Conservation (phyloP, 2,113 vertebrate genomes). For the Aegotheles bennettii region DNA sequence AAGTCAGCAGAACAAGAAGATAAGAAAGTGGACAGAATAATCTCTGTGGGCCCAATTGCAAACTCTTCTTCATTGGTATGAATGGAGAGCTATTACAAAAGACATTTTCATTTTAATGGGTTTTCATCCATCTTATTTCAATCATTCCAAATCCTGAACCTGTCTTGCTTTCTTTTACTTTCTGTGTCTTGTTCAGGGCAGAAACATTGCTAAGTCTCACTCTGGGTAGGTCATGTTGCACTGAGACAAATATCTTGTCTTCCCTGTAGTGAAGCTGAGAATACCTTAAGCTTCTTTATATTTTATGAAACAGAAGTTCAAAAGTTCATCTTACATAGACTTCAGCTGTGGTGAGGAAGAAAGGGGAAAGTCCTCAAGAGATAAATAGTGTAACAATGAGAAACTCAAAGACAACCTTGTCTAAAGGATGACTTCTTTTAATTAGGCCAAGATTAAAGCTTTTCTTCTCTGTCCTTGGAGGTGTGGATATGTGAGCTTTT, state of each 20-base stretch:
- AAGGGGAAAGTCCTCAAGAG: conserved; percentile 9
- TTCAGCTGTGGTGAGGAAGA: neutral
- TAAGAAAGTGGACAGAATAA: neutral
- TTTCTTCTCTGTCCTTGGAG: neutral
- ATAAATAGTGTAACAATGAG: neutral
- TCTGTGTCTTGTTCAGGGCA: neutral
- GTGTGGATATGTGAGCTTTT: neutral
- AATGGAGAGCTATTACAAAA: neutral
- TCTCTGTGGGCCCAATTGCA: neutral
- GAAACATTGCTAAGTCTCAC: neutral
- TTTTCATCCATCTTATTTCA: neutral
- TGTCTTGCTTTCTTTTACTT: neutral
- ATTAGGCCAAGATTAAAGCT: conserved; percentile 7
- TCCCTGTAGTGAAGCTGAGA: conserved; percentile 20
- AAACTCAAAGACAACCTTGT: neutral
- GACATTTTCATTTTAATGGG: neutral
- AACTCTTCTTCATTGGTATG: neutral
- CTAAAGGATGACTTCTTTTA: neutral
- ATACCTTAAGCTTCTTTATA: conserved; percentile 40
- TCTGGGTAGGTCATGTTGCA: neutral
- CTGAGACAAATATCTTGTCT: neutral
- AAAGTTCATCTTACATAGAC: conserved; percentile 3
- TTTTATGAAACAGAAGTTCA: conserved; percentile 52
- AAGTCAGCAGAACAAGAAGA: neutral
- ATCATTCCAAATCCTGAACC: neutral